Conservation (phyloP, 2,113 vertebrate genomes). For the Periophthalmodon schlosseri region DNA sequence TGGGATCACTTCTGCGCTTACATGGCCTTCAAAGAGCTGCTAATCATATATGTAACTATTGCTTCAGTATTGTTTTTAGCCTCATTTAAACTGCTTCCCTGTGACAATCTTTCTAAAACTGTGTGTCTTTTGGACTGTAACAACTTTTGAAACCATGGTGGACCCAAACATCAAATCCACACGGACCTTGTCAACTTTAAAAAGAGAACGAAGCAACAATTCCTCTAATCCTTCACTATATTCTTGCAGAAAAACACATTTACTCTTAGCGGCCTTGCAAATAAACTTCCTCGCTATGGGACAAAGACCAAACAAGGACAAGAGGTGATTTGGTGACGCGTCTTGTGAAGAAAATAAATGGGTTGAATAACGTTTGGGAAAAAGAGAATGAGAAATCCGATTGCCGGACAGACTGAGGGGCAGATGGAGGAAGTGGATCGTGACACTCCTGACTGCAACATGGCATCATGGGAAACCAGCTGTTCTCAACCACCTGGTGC, state of each 20-base stretch:
- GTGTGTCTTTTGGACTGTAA: too few relatives aligned
- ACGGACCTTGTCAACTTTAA: neutral
- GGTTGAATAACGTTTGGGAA: neutral
- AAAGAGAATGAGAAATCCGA: neutral
- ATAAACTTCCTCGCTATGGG: neutral
- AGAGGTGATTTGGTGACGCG: neutral
- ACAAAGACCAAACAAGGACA: conserved; percentile 3
- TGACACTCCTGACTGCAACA: conserved; percentile 36
- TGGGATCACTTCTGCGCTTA: too few relatives aligned
- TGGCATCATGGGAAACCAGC: conserved; percentile 52
- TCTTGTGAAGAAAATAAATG: neutral
- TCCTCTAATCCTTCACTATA: neutral
- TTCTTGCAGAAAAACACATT: neutral
- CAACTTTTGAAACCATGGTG: too few relatives aligned
- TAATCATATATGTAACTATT: too few relatives aligned
- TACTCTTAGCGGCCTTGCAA: neutral
- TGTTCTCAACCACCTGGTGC: conserved; percentile 66
- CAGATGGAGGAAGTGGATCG: conserved; percentile 38
- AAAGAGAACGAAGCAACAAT: neutral
- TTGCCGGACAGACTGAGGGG: conserved; percentile 15
- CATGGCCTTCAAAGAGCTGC: too few relatives aligned
- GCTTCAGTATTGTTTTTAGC: too few relatives aligned
- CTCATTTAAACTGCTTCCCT: too few relatives aligned
- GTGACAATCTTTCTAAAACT: too few relatives aligned
- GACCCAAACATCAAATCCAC: neutral